Evolutionary conservation across 2,888 invertebrate species (phyloP), one percentile per base, ranked within the genome.

Genomic region (Eumerus sabulonum): DNA sequence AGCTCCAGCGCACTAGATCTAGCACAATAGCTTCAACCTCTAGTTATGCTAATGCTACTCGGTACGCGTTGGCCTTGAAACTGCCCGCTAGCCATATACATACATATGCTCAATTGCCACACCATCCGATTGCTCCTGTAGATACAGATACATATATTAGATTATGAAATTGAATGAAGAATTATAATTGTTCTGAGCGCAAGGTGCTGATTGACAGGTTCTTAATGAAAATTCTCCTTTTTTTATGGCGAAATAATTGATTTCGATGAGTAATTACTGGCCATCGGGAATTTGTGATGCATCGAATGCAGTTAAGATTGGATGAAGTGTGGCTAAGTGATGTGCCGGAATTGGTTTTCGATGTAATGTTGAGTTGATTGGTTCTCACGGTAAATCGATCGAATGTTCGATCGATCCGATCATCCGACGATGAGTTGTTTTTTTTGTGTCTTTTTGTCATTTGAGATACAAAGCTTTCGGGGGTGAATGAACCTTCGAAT

Each of bases 171-270:
- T 27, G 27, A 27, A 48, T 19, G 3, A n/a, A 38, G 44, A 67
- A 62, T 74, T 63, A 51, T 68, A 50, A 74, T 74, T 74, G 56
- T 35, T 13, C 14, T 27, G 40, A 27, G 27, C n/a, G 38, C 62
- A 50, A 50, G 56, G 16, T 51, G 16, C 1, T 76, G 63, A 76
- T 76, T 76, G 70, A 70, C 76, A 70, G 76, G 59, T 59, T 70
- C 53, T 70, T 76, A 57, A 76, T 57, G 57, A 76, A 68, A 68
- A 59, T 51, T 56, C 56, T 50, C 60, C 56, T 50, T 54, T 27
- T 27, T 47, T 53, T 47, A 42, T 62, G 62, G 47, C 17, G 70
- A 48, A 62, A 62, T 68, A 66, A 47, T 56, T 48, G 66, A 48
- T 48, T 56, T 45, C 17, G 36, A 40, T 38, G 38, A 50, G 35